Base-by-base conservation (phyloP, 2,888 invertebrate species). In the Agonopterix alstromeriana region DNA sequence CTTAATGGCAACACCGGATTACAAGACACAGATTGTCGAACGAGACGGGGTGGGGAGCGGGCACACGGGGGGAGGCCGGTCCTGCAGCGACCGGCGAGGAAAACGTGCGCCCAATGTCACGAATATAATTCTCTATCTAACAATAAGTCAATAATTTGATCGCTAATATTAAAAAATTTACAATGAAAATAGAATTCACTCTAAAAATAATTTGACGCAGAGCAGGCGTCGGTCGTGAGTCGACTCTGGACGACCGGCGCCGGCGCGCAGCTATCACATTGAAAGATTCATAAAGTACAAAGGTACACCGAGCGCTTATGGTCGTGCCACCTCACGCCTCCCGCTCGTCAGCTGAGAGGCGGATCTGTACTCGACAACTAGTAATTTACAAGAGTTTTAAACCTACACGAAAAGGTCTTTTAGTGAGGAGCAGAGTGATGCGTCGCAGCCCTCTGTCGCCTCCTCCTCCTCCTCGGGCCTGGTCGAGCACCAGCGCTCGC, bases 391-490 rank as follows among this genome's bases (percentile, higher is more conserved):
- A 76, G 79, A 73, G 61, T 60, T 65, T 66, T 66, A 80, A 75
- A 70, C 65, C 92, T 96, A 96, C 72, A 95, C 95, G 77, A 96
- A 96, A 47, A 96, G 92, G 82, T 96, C 95, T 81, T 96, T 96
- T 47, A 96, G 85, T 43, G 95, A 94, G 56, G 95, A 93, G 84
- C 95, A 95, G 60, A 96, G 90, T 35, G 94, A 94, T 42, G 94
- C 93, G 65, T 96, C 95, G 81, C 95, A 95, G 27, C 93, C 90
- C 61, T 94, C 94, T 50, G 90, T 78, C 35, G 92, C 90, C 49
- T 93, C 93, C 38, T 94, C 93, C 38, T 94, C 94, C 52, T 94
- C 94, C 50, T 93, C 94, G 41, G 90, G 90, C 70, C 92, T 92
- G 58, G 83, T 85, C 8, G 88, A 77, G 62, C 91, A 92, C 93